These are phyloP conservation scores for Dolichotis patagonum DNA, from an alignment of 2,113 vertebrate genomes.

Conservation along the genomic window DNA sequence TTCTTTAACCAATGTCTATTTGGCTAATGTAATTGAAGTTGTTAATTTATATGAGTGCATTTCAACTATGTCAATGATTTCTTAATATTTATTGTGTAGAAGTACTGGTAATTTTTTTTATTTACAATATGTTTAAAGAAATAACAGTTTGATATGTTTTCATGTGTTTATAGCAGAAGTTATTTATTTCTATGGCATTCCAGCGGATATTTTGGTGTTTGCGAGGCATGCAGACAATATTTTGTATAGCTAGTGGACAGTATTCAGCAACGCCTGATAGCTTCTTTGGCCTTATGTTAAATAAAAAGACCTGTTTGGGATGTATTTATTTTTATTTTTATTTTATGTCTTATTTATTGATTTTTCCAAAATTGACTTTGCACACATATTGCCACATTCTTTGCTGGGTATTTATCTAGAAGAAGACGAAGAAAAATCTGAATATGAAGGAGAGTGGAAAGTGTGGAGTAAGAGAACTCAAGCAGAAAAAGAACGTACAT, in stretches of 20 bases:
- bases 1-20: slow-evolving; percentile 92
- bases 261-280: slow-evolving; percentile 90
- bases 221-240: slow-evolving; percentile 91
- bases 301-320: slow-evolving; percentile 87
- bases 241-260: slow-evolving; percentile 92
- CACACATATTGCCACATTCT: slow-evolving; percentile 81
- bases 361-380: slow-evolving; percentile 84
- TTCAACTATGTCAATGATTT: slow-evolving; percentile 93
- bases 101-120: slow-evolving; percentile 92
- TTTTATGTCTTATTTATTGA: slow-evolving; percentile 83
- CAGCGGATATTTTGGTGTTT: slow-evolving; percentile 91
- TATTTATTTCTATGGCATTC: slow-evolving; percentile 93
- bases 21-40: slow-evolving; percentile 93
- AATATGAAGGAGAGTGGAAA: slow-evolving; percentile 63
- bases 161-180: slow-evolving; percentile 93
- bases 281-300: slow-evolving; percentile 88
- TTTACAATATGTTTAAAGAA: slow-evolving; percentile 93
- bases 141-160: slow-evolving; percentile 92
- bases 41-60: slow-evolving; percentile 94
- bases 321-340: slow-evolving; percentile 82
- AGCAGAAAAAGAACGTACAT: slow-evolving; percentile 46
- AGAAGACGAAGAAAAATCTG: slow-evolving; percentile 43
- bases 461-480: slow-evolving; percentile 17
- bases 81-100: slow-evolving; percentile 95
- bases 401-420: slow-evolving; percentile 73